These are phyloP conservation scores for Conus betulinus DNA, from an alignment of 1,140 invertebrate species.

Conservation along the genomic window DNA sequence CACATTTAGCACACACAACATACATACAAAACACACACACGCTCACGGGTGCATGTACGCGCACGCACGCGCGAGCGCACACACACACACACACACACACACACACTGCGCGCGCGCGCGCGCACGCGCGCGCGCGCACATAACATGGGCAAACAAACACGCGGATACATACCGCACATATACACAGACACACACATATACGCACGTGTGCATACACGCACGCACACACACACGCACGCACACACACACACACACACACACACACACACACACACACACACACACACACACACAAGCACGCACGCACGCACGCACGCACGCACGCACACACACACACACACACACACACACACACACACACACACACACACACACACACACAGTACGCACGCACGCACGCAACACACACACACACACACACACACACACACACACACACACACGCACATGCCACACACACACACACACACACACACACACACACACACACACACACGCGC, in stretches of 20 bases:
- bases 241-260: too few relatives aligned
- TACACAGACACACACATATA: too few relatives aligned
- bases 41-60: too few relatives aligned
- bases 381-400: slow-evolving; percentile 7
- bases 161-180: background rate
- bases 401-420: slow-evolving; percentile 1
- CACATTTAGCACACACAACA: background rate
- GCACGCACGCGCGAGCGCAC: too few relatives aligned
- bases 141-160: background rate
- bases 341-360: slow-evolving; percentile 11
- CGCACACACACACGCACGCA: too few relatives aligned
- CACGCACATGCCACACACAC: background rate
- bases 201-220: too few relatives aligned
- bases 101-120: background rate
- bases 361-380: slow-evolving; percentile 17
- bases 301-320: background rate
- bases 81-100: too few relatives aligned
- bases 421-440: background rate
- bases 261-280: background rate
- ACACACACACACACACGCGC: slow-evolving; percentile 20
- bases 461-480: slow-evolving; percentile 18
- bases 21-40: background rate
- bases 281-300: slow-evolving; percentile 10
- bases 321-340: slow-evolving; percentile 11
- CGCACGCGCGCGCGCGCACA: background rate